These are phyloP conservation scores for Gonatopus flavifemur DNA, from an alignment of 1,140 invertebrate species.

Conservation along the genomic window DNA sequence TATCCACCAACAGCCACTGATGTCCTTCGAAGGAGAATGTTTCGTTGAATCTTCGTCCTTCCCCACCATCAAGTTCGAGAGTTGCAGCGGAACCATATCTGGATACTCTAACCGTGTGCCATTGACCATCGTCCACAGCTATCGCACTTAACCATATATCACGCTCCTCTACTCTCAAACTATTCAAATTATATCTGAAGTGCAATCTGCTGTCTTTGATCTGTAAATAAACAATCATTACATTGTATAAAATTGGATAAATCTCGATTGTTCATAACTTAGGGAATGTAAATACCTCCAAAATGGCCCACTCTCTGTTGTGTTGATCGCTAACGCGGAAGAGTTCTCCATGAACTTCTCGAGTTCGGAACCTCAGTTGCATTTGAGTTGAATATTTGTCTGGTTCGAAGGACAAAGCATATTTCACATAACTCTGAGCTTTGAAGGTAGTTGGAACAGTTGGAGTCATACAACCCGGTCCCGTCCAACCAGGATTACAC, in stretches of 20 bases:
- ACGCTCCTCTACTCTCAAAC: constrained; percentile 82
- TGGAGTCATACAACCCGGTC: constrained; percentile 79
- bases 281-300: constrained; percentile 67
- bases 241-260: background rate
- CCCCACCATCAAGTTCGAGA: constrained; percentile 90
- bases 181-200: constrained; percentile 93
- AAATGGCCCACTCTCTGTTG: constrained; percentile 90
- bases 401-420: constrained; percentile 91
- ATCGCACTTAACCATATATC: constrained; percentile 89
- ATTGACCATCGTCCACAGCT: constrained; percentile 92
- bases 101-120: constrained; percentile 90
- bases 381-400: constrained; percentile 90
- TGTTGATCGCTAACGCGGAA: constrained; percentile 93
- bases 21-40: constrained; percentile 89
- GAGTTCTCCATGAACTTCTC: constrained; percentile 88
- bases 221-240: constrained; percentile 43
- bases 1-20: constrained; percentile 89
- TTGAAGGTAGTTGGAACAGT: constrained; percentile 89
- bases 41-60: constrained; percentile 92
- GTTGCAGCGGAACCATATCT: constrained; percentile 93
- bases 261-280: background rate
- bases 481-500: constrained; percentile 90
- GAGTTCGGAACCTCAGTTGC: constrained; percentile 88
- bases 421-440: constrained; percentile 91
- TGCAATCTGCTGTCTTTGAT: constrained; percentile 87